Base-by-base conservation (phyloP, 2,888 invertebrate genomes). In the Thera obeliscata region DNA sequence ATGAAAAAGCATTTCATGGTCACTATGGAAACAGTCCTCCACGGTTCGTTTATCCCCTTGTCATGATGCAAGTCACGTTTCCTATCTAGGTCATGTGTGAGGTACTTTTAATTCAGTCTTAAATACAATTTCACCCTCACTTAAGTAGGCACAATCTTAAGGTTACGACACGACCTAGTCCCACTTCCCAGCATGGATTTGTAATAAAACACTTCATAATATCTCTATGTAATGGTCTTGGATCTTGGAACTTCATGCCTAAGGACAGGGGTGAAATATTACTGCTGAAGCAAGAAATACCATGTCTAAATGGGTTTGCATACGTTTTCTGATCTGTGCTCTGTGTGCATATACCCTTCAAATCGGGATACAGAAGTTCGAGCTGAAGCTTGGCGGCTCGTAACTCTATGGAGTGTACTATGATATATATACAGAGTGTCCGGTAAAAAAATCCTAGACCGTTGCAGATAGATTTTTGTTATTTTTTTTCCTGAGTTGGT, bases 91-190 rank as follows among this genome's bases (percentile, higher is more conserved):
- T 79, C 81, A 82, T 77, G 70, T 74, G 69, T 55, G 57, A 56
- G 59, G 61, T 69, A 66, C 59, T 2, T 38, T 69, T 60, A 67
- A 76, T 70, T 72, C 70, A 74, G 72, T 73, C 70, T 72, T 74
- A 77, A 74, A 79, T 79, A 63, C 77, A 81, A 77, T 78, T 78
- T 74, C 56, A 63, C 71, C 72, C 63, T 64, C 22, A 70, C 41
- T 62, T 22, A 22, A 22, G 36, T 56, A 63, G 65, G 63, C 64
- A 49, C 46, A 59, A 22, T 61, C 67, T 68, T 77, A 81, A 88
- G 87, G 87, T 79, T 85, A 76, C 72, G 85, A 77, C 83, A 82
- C 78, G 89, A 86, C 90, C 89, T 89, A 90, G 90, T 76, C 76
- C 89, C 74, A 88, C 75, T 70, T 67, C 61, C 33, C 1, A 49